Conservation (phyloP, 2,888 invertebrate genomes). For the Thymelicus sylvestris region DNA sequence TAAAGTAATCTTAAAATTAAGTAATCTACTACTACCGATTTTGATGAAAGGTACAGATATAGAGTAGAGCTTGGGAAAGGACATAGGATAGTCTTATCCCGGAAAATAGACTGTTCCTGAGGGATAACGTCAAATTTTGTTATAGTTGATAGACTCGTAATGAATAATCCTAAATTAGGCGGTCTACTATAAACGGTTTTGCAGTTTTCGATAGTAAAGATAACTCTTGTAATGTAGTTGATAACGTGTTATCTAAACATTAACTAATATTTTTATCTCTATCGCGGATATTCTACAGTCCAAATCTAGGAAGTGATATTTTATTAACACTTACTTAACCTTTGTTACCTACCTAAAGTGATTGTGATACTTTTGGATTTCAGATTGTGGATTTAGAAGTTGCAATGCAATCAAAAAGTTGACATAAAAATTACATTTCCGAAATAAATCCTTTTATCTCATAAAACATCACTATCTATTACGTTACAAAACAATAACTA, state of each 20-base stretch:
- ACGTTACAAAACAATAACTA: too few relatives aligned
- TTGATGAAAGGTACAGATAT: too few relatives aligned
- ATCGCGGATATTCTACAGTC: background rate
- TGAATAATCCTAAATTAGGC: background rate
- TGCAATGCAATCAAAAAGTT: background rate
- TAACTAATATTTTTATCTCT: background rate
- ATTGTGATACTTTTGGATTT: too few relatives aligned
- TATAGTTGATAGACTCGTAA: background rate
- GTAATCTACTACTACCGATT: too few relatives aligned
- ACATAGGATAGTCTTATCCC: too few relatives aligned
- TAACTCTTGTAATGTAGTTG: background rate
- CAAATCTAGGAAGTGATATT: background rate
- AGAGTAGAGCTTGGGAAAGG: too few relatives aligned
- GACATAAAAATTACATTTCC: too few relatives aligned
- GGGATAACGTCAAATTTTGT: too few relatives aligned
- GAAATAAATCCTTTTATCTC: too few relatives aligned
- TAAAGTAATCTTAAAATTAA: background rate
- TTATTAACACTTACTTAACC: background rate
- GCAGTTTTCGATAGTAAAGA: background rate
- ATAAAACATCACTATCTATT: too few relatives aligned
- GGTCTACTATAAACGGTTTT: background rate
- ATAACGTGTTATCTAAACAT: background rate
- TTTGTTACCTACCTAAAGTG: too few relatives aligned
- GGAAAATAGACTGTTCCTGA: too few relatives aligned
- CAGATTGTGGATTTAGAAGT: background rate